Base-by-base conservation (phyloP, 2,888 invertebrate genomes). In the Thumatha senex region DNA sequence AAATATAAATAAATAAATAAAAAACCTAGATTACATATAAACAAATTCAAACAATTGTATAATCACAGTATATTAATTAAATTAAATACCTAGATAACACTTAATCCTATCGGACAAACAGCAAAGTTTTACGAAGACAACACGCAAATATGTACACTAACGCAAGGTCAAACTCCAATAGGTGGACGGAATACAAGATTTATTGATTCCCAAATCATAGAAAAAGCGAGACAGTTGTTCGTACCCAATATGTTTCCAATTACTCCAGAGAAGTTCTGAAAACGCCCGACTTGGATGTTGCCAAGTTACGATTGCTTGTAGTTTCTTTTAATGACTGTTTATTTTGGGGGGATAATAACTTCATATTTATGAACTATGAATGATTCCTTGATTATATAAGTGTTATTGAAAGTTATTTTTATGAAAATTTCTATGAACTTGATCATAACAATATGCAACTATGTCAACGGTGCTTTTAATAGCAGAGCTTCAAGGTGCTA, bases 211-310 rank as follows among this genome's bases (percentile, higher is more conserved):
- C 60, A 56, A 38, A 55, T n/a, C 18, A 55, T 58, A 63, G 58
- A 54, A 60, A 59, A 50, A 52, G 35, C 45, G 45, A 45, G 46
- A 48, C 48, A 41, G 15, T 40, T 45, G 53, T 41, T 60, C 47
- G 58, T 56, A 40, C 46, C 64, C 68, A 73, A 73, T 74, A 72
- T 64, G 69, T 69, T 72, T 67, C 74, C 70, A 76, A 76, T 76
- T 76, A 76, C 74, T 58, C 56, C 48, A 45, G 43, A 40, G 53
- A 73, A 73, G 55, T 71, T 74, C 38, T 45, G 56, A 46, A 54
- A 66, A 54, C 54, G 51, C 58, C 56, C 44, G 46, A 56, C 47
- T 31, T 51, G 57, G 53, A 56, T 52, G 54, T 48, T 12, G 40
- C 54, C 49, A 59, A 61, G 54, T 66, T 56, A 48, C 46, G 44